Evolutionary conservation across 2,797 vertebrate species (phyloP), one percentile per base, ranked within the genome.

Genomic region (Telmatherina bonti): DNA sequence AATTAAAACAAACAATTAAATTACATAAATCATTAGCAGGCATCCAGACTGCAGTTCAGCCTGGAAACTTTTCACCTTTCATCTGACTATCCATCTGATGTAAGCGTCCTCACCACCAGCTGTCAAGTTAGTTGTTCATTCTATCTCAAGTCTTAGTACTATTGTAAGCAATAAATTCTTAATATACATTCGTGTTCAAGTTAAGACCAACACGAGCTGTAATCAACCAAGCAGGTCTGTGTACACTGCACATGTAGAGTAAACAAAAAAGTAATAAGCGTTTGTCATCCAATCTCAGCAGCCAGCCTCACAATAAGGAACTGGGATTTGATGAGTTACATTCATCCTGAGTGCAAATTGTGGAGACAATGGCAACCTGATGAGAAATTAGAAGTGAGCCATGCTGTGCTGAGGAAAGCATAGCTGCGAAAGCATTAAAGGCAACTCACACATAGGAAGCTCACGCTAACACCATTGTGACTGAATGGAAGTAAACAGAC

Each of bases 321-420:
- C 57, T 24, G 0, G 47, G 60, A 81, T 83, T 67, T 84, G 85
- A 84, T 76, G 83, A 83, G 85, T 79, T 79, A 70, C 84, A 88
- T 85, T 90, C 71, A 90, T 91, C 83, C 36, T 1, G 33, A 79
- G 78, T 62, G 67, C 56, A 87, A 85, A 65, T 73, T 72, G 83
- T 16, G 75, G 84, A 83, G 79, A 88, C 85, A 84, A 91, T 82
- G 45, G 71, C 29, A 24, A 80, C 75, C 70, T 77, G 84, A 88
- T 85, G 84, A 75, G 82, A 75, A 74, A 91, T 88, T 83, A 88
- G 70, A 78, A 68, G 11, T 2, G 43, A 18, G 53, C 31, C 74
- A 22, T 4, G 70, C 88, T 81, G 89, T 6, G 77, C 63, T 45
- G 74, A 33, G 55, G 69, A 62, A 71, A 62, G 69, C 45, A 18